Base-by-base conservation (phyloP, 2,888 invertebrate species). In the Heliconius erato region DNA sequence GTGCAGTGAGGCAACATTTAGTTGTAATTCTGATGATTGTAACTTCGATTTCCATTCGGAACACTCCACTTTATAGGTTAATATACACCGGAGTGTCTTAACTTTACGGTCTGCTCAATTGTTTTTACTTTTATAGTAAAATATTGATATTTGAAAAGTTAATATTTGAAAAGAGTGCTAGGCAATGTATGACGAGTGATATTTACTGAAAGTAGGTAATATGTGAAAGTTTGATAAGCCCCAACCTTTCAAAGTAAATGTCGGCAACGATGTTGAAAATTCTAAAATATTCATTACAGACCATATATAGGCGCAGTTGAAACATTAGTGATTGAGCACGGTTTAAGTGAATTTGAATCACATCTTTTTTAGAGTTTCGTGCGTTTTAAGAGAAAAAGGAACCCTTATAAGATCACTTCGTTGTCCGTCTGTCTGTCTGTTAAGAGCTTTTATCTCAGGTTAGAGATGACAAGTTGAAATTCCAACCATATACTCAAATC, bases 201-300 rank as follows among this genome's bases (percentile, higher is more conserved):
- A 35, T 23, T 23, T 28, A 69, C 69, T 12, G 32, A n/a, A 40
- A 71, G 40, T 40, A 40, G 40, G 40, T 35, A 40, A 40, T 71
- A 71, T n/a, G 40, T 71, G 69, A 71, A 71, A 35, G 69, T 71
- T 71, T 40, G 35, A 71, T 71, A 14, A 35, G 32, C 40, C 4
- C 1, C 11, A 23, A n/a, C 35, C 69, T 69, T 71, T 71, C 40
- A 40, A 71, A 71, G 23, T 71, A 71, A 71, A 71, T 71, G 69
- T 40, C 40, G 40, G 35, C 35, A 28, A 69, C 40, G n/a, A 71
- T 71, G 40, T 71, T 71, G 69, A 40, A 71, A 35, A 19, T 71
- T 71, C 19, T 16, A 26, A 67, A 67, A 67, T 67, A 67, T 26
- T 67, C 2, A 67, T 67, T 14, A 67, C 16, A 63, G 9, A 23